Evolutionary conservation across 2,888 invertebrate species (phyloP).

Genomic region (Synanthedon formicaeformis): DNA sequence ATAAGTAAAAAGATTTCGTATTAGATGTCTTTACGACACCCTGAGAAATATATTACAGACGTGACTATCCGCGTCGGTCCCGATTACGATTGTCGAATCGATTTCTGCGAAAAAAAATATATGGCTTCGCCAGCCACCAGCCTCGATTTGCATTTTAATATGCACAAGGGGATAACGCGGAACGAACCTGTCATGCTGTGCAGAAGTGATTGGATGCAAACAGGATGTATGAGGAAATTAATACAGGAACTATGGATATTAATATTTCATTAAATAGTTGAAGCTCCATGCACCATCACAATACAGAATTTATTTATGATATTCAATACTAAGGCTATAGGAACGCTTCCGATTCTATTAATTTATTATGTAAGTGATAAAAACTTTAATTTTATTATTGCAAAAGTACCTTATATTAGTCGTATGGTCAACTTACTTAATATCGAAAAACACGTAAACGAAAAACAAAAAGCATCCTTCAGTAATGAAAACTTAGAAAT

Average conservation of each 20-base stretch:
- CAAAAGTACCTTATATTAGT: no score
- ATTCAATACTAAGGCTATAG: no score
- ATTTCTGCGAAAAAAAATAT: conserved; percentile 34
- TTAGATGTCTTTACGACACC: conserved; percentile 48
- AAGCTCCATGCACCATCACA: no score
- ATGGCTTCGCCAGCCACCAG: conserved; percentile 20
- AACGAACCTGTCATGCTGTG: conserved; percentile 51
- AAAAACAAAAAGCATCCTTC: no score
- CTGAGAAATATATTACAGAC: conserved; percentile 49
- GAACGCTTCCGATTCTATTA: no score
- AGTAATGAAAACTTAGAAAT: no score
- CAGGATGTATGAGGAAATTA: conserved; percentile 5
- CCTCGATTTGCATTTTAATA: conserved; percentile 67
- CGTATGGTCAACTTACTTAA: no score
- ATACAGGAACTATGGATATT: conserved; percentile 1
- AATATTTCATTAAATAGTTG: no score
- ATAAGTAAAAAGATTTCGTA: conserved; percentile 50
- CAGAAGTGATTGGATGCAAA: conserved; percentile 15
- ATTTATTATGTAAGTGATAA: no score
- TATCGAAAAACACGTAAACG: no score
- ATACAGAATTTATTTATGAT: no score
- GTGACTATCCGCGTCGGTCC: conserved; percentile 33
- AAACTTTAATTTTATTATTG: no score
- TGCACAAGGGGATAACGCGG: conserved; percentile 43
- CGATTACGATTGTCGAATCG: conserved; percentile 19